phyloP scores from a whole-genome alignment of 2,113 vertebrate species.

The Callocephalon fimbriatum region DNA sequence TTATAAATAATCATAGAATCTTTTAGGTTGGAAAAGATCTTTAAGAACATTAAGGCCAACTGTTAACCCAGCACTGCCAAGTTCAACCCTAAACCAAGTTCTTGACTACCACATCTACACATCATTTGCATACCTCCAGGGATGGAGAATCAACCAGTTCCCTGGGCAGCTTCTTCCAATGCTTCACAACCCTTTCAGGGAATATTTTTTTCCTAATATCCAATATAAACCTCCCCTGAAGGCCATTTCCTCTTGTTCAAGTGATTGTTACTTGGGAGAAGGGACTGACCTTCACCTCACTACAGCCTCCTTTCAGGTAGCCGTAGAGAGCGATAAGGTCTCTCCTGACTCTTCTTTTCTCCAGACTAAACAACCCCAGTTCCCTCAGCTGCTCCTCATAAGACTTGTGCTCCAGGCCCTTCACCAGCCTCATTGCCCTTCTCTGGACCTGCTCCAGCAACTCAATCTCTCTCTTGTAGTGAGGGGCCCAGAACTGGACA shows the following conservation, averaged over 20 bases:
- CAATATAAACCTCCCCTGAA: not conserved
- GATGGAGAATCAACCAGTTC: not conserved
- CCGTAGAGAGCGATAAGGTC: not conserved
- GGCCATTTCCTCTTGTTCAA: not conserved
- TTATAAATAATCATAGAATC: not conserved
- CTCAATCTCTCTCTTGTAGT: not conserved
- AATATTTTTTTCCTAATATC: not conserved
- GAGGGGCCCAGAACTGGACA: not conserved
- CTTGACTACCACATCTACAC: not conserved
- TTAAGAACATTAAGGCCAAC: not conserved
- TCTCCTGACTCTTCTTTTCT: not conserved
- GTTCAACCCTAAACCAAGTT: not conserved
- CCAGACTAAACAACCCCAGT: fast-evolving
- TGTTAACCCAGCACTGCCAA: not conserved
- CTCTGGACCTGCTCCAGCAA: not conserved
- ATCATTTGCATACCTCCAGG: not conserved
- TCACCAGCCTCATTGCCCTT: not conserved
- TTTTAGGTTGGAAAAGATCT: not conserved
- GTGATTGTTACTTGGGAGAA: not conserved
- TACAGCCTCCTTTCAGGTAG: not conserved
- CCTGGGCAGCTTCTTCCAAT: not conserved
- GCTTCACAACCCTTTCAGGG: not conserved
- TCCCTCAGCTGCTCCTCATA: not conserved
- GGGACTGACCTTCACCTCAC: not conserved
- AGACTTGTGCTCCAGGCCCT: not conserved